Base-by-base conservation (phyloP, 2,797 vertebrate genomes). In the Rhinoraja longicauda region DNA sequence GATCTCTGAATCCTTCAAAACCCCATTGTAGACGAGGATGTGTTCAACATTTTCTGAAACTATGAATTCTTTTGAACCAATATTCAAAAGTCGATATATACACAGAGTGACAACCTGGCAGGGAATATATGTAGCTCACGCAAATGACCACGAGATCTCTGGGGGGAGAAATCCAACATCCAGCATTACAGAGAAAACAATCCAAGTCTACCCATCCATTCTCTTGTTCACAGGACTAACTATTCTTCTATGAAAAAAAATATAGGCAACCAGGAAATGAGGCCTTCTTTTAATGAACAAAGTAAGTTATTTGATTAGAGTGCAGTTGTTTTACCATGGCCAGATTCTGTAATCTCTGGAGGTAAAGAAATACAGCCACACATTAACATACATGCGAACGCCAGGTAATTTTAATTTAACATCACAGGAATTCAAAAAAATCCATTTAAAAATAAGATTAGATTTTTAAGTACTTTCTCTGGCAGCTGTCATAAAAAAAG, bases 401-500 rank as follows among this genome's bases (percentile, higher is more conserved):
- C 5, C 53, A 62, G 6, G 5, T 32, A 88, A 32, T 29, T 82
- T 57, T 57, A 53, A 82, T 57, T 82, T 82, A 82, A 9, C 79
- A 82, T 39, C 24, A 81, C 39, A 59, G 12, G 53, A 86, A 86
- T 86, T 17, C 82, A 64, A 57, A 88, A 64, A 32, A 62, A 36
- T 36, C 19, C 62, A 19, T 88, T 86, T 32, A 2, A 59, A 82
- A 88, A 73, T 73, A 73, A 88, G 84, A 86, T 88, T 62, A 64
- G 59, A 57, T 88, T 82, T 82, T 82, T 15, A 36, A 88, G 29
- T 62, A 64, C 59, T 64, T 59, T 88, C 15, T 64, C 29, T 32
- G 82, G 82, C 53, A n/a, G 45, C 0, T 88, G 15, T 88, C 32
- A 88, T 88, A 88, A 88, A 86, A 84, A 36, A 88, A 64, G 84